These are phyloP conservation scores for Athalia circularis DNA, from an alignment of 2,888 invertebrate species.

Conservation along the genomic window DNA sequence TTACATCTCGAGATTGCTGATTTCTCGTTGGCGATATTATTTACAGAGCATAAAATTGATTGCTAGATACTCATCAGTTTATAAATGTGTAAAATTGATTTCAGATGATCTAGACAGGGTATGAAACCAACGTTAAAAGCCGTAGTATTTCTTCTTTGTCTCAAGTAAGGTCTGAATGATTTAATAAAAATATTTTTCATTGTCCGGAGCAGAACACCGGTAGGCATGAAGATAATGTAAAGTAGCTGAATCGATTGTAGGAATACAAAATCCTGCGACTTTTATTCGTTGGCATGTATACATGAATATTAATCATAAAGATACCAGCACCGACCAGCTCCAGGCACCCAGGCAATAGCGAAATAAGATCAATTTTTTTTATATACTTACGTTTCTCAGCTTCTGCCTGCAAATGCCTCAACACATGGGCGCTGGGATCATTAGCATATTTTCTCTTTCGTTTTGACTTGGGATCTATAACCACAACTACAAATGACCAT, in stretches of 20 bases:
- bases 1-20: conserved; percentile 12
- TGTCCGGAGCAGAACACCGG: background rate
- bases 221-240: background rate
- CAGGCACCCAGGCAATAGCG: conserved; percentile 53
- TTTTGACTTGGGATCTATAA: conserved; percentile 78
- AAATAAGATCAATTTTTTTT: conserved; percentile 6
- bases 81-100: background rate
- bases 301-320: conserved; percentile 11
- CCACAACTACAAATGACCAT: conserved; percentile 71
- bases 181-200: background rate
- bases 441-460: conserved; percentile 78
- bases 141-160: background rate
- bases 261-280: conserved; percentile 13
- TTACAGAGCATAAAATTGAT: background rate
- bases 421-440: conserved; percentile 75
- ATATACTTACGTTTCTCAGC: conserved; percentile 76
- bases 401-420: conserved; percentile 74
- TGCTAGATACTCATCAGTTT: background rate
- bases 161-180: background rate
- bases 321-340: conserved; percentile 54
- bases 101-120: conserved; percentile 11
- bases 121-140: conserved; percentile 20
- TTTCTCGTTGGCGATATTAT: background rate
- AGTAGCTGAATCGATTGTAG: background rate
- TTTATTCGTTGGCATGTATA: conserved; percentile 7